Base-by-base conservation (phyloP, 2,113 vertebrate genomes). In the Microcebus griseorufus region DNA sequence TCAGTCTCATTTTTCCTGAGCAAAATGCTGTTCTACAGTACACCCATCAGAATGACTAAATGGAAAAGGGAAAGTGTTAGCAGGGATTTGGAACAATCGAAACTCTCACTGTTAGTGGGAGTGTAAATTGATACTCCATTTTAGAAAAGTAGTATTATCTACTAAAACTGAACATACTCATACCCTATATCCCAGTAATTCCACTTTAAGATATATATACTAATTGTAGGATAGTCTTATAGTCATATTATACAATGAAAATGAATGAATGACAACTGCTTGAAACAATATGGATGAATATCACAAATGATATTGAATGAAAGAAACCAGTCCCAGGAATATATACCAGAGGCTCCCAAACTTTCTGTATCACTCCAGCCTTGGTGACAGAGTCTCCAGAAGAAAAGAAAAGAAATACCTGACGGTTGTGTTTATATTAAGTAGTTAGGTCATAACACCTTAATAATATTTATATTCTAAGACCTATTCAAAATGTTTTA, bases 61-160 rank as follows among this genome's bases (percentile, higher is more conserved):
- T 84, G 64, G 55, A 45, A 58, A 45, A 79, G 42, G 84, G 88
- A 39, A 67, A 81, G 18, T 64, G 22, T 76, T 53, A 34, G 29
- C 70, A 90, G 90, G 60, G 27, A 75, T 80, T 34, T 58, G 14
- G 37, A 67, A 39, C 25, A 86, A 8, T 60, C 48, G 80, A 25
- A 94, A 45, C 29, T 83, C 87, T 82, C 39, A 51, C 25, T 51
- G 62, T 88, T 92, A 72, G 10, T 83, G 7, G 25, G 16, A 88
- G 9, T 51, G 8, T 85, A 67, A 73, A 45, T 48, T 87, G 86
- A 22, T 76, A 53, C 0, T 20, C 65, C 25, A 53, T 45, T 81
- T 95, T 93, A 39, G 48, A 90, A 85, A 88, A 94, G 29, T 16
- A 45, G 48, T 17, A 58, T 92, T 78, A 34, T 84, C 3, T 94